Percentiles rank a stretch among this genome's conserved stretches.
Evolutionary conservation across 2,888 invertebrate species (phyloP).

Genomic region (Acronicta leporina): DNA sequence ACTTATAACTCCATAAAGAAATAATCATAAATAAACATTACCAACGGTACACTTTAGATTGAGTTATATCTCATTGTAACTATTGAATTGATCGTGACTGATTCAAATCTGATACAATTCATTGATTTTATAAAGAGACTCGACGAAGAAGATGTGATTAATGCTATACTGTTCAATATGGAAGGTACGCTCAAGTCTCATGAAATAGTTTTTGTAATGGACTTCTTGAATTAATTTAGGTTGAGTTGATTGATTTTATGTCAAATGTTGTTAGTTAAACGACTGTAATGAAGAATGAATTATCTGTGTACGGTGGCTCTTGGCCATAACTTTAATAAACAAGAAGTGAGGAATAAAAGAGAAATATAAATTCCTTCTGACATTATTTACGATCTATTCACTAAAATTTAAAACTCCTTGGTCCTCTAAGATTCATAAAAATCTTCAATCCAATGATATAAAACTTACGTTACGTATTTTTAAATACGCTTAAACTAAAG

Average conservation of each 20-base stretch:
- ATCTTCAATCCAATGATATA: conserved; percentile 17
- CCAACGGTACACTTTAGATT: conserved; percentile 72
- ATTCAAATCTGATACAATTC: conserved; percentile 75
- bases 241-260: conserved; percentile 38
- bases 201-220: conserved; percentile 47
- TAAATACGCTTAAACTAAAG: conserved; percentile 42
- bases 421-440: neutral
- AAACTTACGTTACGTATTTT: conserved; percentile 22
- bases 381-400: neutral
- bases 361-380: neutral
- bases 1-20: conserved; percentile 47
- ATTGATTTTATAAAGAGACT: conserved; percentile 71
- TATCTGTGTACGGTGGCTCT: neutral
- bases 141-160: conserved; percentile 67
- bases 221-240: conserved; percentile 39
- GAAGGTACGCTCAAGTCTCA: conserved; percentile 46
- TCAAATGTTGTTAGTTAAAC: conserved; percentile 14
- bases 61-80: conserved; percentile 77
- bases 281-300: conserved; percentile 1
- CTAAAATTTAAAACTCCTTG: neutral
- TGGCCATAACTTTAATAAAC: neutral
- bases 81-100: conserved; percentile 69
- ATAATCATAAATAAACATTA: conserved; percentile 72
- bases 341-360: neutral
- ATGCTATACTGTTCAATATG: conserved; percentile 61